Conservation (phyloP, 2,113 vertebrate genomes). For the Phalacrocorax brasilianus region DNA sequence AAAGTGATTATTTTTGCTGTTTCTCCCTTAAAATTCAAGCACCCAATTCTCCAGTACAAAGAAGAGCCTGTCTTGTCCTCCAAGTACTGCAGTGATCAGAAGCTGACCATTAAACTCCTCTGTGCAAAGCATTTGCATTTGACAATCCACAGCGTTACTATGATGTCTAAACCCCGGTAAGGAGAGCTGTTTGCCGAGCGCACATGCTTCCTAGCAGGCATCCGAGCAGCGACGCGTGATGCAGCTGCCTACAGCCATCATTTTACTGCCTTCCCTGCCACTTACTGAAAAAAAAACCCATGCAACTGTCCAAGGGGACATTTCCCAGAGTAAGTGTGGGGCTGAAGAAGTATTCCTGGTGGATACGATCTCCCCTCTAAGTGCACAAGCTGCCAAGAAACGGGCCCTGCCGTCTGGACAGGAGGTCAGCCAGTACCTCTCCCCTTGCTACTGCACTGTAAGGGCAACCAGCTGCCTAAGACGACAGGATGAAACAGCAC, state of each 20-base stretch:
- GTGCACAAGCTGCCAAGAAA: background rate
- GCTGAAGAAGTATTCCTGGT: background rate
- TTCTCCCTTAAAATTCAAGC: background rate
- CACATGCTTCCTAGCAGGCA: background rate
- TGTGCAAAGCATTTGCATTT: background rate
- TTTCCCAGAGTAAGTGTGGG: background rate
- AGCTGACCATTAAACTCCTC: background rate
- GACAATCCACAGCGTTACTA: background rate
- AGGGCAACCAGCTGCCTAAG: background rate
- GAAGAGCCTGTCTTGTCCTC: background rate
- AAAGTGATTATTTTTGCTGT: background rate
- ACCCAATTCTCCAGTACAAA: background rate
- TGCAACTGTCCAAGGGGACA: background rate
- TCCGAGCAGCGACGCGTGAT: accelerated
- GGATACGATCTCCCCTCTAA: background rate
- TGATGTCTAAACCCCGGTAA: background rate
- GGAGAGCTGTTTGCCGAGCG: accelerated
- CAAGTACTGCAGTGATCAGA: background rate
- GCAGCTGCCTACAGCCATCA: background rate
- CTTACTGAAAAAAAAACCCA: background rate
- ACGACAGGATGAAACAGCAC: background rate
- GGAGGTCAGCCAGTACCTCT: background rate
- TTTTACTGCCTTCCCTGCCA: background rate
- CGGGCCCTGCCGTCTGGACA: background rate
- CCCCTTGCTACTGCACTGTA: background rate